Base-by-base conservation (phyloP, 1,140 invertebrate genomes). In the Meteorus sp. region DNA sequence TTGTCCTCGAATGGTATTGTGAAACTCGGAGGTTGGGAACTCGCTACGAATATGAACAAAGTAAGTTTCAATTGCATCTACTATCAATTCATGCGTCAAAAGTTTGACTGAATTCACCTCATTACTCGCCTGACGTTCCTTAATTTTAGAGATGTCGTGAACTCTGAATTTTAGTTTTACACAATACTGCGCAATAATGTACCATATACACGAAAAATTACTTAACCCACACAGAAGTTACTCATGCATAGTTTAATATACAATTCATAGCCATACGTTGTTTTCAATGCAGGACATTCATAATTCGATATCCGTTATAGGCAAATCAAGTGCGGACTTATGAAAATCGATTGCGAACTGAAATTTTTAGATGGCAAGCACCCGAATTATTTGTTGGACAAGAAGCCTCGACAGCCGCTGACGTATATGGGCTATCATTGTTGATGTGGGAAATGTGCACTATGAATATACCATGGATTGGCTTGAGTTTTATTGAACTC, bases 381-480 rank as follows among this genome's bases (percentile, higher is more conserved):
- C 73, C 74, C 1, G 71, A 73, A 50, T 44, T 72, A 15, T 69
- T 67, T 22, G 43, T 27, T 11, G 52, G 62, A 29, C 25, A 56
- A 22, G 29, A 63, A 27, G 47, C 63, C 4, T 39, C 56, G 4
- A 65, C 56, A 55, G 61, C 65, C 9, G 68, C 48, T 15, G 74
- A 76, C 39, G 59, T 76, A 35, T 76, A 75, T 29, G 65, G 70
- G 5, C 54, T 76, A 7, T 39, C 67, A 7, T 55, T 76, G 7
- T 51, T 76, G 20, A 70, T 74, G 22, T 76, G 73, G 74, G 74
- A 76, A 68, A 74, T 75, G 65, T 68, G 69, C 35, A 75, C 74
- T 25, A 68, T 50, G 54, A 62, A 43, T 50, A 41, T 72, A 23
- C 74, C 74, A 4, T 75, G 73, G 68, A 66, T 11, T 9, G 65